Evolutionary conservation across 2,797 vertebrate species (phyloP).

Genomic region (Vipera latastei): DNA sequence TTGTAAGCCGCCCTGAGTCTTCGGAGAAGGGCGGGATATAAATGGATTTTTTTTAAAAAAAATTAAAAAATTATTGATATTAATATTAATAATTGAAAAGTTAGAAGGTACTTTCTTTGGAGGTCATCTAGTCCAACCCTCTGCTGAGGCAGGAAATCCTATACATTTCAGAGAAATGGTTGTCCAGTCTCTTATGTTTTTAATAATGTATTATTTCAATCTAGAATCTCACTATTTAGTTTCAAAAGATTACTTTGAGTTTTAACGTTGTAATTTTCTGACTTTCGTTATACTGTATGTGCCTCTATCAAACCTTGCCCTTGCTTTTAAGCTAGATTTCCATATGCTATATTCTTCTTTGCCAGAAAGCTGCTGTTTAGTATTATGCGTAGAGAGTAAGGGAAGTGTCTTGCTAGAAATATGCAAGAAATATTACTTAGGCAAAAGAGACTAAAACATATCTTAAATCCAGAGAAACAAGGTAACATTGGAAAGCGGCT

Average conservation of each 20-base stretch:
- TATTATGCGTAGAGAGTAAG: not conserved
- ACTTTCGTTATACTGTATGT: not conserved
- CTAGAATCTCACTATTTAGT: not conserved
- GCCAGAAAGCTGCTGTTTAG: not conserved
- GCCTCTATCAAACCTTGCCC: not conserved
- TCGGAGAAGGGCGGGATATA: too few relatives aligned
- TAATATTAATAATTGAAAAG: too few relatives aligned
- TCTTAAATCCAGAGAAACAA: not conserved
- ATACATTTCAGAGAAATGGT: too few relatives aligned
- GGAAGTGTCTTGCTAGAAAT: not conserved
- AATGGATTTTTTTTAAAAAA: too few relatives aligned
- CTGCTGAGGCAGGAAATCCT: too few relatives aligned
- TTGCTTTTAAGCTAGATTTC: not conserved
- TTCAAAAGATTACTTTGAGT: not conserved
- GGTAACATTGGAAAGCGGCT: not conserved
- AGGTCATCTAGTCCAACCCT: too few relatives aligned
- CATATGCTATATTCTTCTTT: not conserved
- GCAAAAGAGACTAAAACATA: not conserved
- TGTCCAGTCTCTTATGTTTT: not conserved
- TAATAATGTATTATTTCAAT: not conserved
- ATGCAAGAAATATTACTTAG: not conserved
- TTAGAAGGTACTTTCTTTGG: too few relatives aligned
- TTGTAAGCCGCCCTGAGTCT: too few relatives aligned
- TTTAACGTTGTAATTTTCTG: not conserved
- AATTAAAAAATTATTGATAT: too few relatives aligned